A percentile compares a stretch with the other conserved stretches of the same genome.
These are phyloP conservation scores for Tragopan temminckii DNA, from an alignment of 2,797 vertebrate genomes.

Conservation along the genomic window DNA sequence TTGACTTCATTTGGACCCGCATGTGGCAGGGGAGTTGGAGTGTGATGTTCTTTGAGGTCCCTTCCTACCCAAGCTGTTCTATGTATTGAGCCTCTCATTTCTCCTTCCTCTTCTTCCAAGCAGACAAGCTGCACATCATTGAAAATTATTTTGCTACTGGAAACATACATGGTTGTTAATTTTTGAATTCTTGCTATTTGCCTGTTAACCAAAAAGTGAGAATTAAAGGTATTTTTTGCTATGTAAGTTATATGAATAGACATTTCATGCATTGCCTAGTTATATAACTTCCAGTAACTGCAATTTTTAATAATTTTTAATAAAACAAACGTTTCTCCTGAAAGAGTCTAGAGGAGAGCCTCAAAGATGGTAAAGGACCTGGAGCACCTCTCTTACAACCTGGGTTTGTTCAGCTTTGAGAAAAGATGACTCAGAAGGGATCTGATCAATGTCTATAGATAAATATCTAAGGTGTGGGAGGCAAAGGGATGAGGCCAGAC, in stretches of 20 bases:
- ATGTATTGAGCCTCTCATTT: not conserved
- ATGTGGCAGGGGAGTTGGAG: no score
- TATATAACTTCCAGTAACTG: not conserved
- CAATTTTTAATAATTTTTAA: not conserved
- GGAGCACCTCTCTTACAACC: no score
- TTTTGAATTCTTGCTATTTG: not conserved
- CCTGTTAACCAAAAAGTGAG: not conserved
- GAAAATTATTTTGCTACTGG: not conserved
- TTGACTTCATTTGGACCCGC: accelerated
- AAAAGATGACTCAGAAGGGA: no score
- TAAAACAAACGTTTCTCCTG: not conserved
- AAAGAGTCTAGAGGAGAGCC: no score
- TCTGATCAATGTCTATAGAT: no score
- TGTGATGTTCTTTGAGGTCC: no score
- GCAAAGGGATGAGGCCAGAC: no score
- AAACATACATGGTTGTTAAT: not conserved
- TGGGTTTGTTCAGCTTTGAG: no score
- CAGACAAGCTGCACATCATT: not conserved
- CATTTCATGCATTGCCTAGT: not conserved
- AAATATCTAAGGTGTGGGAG: no score
- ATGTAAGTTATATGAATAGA: not conserved
- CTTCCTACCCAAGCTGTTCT: no score
- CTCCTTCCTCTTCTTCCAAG: not conserved
- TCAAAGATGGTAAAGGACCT: no score
- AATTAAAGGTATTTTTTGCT: not conserved